A percentile compares a stretch with the other conserved stretches of the same genome.
phyloP scores from a whole-genome alignment of 2,888 invertebrate species.

The Cerastoderma edule region DNA sequence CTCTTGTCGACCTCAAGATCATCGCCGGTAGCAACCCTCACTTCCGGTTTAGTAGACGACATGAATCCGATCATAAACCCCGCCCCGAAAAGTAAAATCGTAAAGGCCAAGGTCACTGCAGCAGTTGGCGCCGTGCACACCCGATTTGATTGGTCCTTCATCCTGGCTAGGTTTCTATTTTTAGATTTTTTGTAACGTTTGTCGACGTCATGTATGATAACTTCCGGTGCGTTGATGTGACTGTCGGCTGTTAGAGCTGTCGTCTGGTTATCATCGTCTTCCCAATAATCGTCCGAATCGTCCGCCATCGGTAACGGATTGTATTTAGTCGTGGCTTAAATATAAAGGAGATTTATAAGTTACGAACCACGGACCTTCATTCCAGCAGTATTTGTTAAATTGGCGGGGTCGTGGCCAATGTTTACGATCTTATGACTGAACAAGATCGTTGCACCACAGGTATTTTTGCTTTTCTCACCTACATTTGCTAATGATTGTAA shows the following conservation, averaged over 20 bases:
- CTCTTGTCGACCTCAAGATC: slow-evolving; percentile 33
- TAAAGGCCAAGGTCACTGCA: slow-evolving; percentile 57
- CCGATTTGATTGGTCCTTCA: slow-evolving; percentile 24
- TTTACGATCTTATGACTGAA: too few relatives aligned
- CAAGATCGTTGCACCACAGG: too few relatives aligned
- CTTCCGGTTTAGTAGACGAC: slow-evolving; percentile 33
- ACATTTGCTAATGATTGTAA: too few relatives aligned
- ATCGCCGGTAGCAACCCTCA: not conserved
- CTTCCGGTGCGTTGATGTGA: slow-evolving; percentile 48
- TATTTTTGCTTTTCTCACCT: too few relatives aligned
- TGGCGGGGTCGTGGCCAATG: too few relatives aligned
- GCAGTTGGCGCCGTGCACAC: slow-evolving; percentile 63
- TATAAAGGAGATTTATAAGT: not conserved
- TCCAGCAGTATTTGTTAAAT: too few relatives aligned
- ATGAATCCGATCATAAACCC: slow-evolving; percentile 66
- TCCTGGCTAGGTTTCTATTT: slow-evolving; percentile 32
- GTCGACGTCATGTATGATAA: slow-evolving; percentile 30
- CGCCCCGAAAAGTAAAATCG: slow-evolving; percentile 57
- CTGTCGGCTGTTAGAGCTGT: slow-evolving; percentile 14
- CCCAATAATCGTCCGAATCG: slow-evolving; percentile 61
- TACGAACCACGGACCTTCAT: too few relatives aligned
- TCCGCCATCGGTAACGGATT: slow-evolving; percentile 60
- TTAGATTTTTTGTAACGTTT: slow-evolving; percentile 22
- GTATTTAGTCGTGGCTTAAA: slow-evolving; percentile 53
- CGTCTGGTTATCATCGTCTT: slow-evolving; percentile 37